Evolutionary conservation across 2,888 invertebrate species (phyloP).

Genomic region (Clostera curtula): DNA sequence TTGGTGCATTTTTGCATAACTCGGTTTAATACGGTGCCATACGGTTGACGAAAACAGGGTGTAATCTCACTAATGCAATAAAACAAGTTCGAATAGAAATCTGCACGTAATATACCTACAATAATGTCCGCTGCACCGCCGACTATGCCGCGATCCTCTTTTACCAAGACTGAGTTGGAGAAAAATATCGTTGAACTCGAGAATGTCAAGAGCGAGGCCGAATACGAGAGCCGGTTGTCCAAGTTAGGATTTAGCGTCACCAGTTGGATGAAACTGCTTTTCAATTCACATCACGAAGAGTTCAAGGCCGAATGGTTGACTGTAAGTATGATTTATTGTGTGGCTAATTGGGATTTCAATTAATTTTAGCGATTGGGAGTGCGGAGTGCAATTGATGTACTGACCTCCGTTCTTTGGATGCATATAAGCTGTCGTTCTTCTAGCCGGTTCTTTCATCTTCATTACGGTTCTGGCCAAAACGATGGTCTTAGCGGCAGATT

Average conservation of each 20-base stretch:
- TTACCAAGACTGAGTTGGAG: constrained; percentile 35
- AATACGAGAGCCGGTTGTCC: constrained; percentile 38
- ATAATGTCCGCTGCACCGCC: constrained; percentile 18
- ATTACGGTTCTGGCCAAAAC: too few relatives aligned
- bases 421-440: too few relatives aligned
- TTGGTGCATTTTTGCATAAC: too few relatives aligned
- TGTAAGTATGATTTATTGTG: constrained; percentile 46
- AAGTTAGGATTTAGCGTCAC: constrained; percentile 41
- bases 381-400: too few relatives aligned
- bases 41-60: too few relatives aligned
- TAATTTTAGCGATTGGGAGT: too few relatives aligned
- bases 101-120: constrained; percentile 37
- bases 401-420: too few relatives aligned
- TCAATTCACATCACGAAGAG: constrained; percentile 38
- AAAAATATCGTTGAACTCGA: constrained; percentile 40
- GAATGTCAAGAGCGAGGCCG: constrained; percentile 36
- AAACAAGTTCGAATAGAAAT: constrained; percentile 7
- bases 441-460: too few relatives aligned
- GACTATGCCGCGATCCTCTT: constrained; percentile 3
- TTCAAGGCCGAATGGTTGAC: constrained; percentile 56
- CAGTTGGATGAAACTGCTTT: constrained; percentile 53
- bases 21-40: too few relatives aligned
- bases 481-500: too few relatives aligned
- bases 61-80: background rate
- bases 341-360: too few relatives aligned